A percentile compares a stretch with the other conserved stretches of the same genome.
These are phyloP conservation scores for Microchrysa polita DNA, from an alignment of 2,888 invertebrate genomes.

Conservation along the genomic window DNA sequence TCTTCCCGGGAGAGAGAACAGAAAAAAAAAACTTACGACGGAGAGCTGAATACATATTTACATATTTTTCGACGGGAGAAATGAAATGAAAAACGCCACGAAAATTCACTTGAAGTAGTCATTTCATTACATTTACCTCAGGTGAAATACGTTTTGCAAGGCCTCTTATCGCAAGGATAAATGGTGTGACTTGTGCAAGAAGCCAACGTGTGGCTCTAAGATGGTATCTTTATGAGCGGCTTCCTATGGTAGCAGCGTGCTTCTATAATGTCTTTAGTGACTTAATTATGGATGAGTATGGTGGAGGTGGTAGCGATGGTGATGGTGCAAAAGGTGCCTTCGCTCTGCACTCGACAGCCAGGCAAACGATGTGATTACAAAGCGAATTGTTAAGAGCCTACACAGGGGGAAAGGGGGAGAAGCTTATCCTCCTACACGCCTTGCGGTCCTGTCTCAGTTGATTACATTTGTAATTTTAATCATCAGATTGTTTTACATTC, in stretches of 20 bases:
- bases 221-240: conserved; percentile 27
- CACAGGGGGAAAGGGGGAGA: not conserved
- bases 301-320: too few relatives aligned
- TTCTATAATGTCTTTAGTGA: conserved; percentile 34
- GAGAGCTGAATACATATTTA: conserved; percentile 32
- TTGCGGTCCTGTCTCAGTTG: conserved; percentile 1
- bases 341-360: not conserved
- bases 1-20: not conserved
- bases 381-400: not conserved
- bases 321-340: conserved; percentile 16
- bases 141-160: not conserved
- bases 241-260: not conserved
- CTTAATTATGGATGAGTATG: conserved; percentile 34
- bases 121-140: conserved; percentile 21
- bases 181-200: not conserved
- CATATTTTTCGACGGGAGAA: conserved; percentile 16
- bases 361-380: conserved; percentile 12
- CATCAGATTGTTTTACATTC: conserved; percentile 28
- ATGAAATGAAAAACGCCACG: conserved; percentile 25
- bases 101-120: conserved; percentile 1
- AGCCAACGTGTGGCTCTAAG: not conserved
- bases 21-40: not conserved
- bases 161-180: not conserved
- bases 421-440: not conserved
- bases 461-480: conserved; percentile 38